Conservation (phyloP, 2,113 vertebrate genomes). For the Collichthys lucidus region DNA sequence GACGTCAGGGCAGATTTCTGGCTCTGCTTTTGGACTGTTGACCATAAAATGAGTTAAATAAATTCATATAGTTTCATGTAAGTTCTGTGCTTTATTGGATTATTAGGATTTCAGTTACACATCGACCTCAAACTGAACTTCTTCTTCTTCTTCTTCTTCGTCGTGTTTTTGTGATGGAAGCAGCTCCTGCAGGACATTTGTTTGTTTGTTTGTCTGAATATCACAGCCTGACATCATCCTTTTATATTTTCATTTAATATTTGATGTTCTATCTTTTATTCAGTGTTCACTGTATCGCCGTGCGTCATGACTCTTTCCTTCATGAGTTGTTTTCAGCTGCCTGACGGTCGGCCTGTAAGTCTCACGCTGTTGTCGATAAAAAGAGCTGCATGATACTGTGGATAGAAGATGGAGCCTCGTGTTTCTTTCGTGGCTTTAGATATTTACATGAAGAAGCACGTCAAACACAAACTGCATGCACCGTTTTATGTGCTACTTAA, state of each 20-base stretch:
- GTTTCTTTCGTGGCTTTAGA: not conserved
- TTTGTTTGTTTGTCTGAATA: too few species aligned
- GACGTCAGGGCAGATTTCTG: too few species aligned
- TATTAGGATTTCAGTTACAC: not conserved
- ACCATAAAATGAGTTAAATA: not conserved
- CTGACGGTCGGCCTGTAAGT: not conserved
- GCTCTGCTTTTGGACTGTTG: not conserved
- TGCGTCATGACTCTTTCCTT: not conserved
- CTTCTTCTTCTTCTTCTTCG: not conserved
- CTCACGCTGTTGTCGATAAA: not conserved
- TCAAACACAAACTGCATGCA: too few species aligned
- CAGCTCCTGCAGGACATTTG: constrained; percentile 1
- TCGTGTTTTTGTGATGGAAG: not conserved
- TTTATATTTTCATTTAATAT: not conserved
- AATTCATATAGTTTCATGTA: not conserved
- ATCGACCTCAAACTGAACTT: not conserved
- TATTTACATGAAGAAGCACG: not conserved
- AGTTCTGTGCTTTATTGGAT: not conserved
- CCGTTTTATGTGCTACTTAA: too few species aligned
- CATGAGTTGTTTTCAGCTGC: not conserved
- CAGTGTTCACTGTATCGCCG: not conserved
- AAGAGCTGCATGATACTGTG: not conserved
- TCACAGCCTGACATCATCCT: too few species aligned
- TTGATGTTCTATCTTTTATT: constrained; percentile 1
- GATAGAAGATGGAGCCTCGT: not conserved